These are phyloP conservation scores for Theocolax elegans DNA, from an alignment of 1,140 invertebrate genomes.

Conservation along the genomic window DNA sequence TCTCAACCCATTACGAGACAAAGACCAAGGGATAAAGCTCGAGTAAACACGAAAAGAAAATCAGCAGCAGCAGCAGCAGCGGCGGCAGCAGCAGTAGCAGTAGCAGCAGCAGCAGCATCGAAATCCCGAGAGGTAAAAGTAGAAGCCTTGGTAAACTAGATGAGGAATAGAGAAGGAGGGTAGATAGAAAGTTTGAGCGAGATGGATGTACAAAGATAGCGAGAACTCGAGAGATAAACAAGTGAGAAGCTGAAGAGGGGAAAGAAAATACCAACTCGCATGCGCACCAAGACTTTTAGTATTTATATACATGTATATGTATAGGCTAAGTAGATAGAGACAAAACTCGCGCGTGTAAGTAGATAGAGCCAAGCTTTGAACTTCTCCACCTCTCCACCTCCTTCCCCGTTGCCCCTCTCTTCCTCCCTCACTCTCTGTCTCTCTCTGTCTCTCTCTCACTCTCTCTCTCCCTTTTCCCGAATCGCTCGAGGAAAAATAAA, in stretches of 20 bases:
- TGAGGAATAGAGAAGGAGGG: constrained; percentile 24
- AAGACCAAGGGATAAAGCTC: not conserved
- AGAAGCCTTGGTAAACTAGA: constrained; percentile 11
- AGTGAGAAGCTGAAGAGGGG: too few relatives aligned
- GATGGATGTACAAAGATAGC: constrained; percentile 10
- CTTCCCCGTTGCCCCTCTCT: too few relatives aligned
- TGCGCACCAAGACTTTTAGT: not conserved
- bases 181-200: not conserved
- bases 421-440: too few relatives aligned
- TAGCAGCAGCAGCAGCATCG: not conserved
- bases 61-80: too few relatives aligned
- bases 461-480: too few relatives aligned
- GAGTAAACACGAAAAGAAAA: constrained; percentile 17
- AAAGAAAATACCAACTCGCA: not conserved
- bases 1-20: constrained; percentile 27
- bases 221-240: constrained; percentile 7
- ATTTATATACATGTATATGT: too few relatives aligned
- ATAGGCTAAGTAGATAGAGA: not conserved
- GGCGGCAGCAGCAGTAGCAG: not conserved
- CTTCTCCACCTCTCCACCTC: too few relatives aligned
- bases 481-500: too few relatives aligned
- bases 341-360: not conserved
- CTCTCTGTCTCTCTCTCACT: too few relatives aligned
- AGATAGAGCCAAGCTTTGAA: too few relatives aligned
- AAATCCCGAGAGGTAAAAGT: too few relatives aligned